Evolutionary conservation across 2,113 vertebrate genomes (phyloP).

Genomic region (Larimichthys polyactis): DNA sequence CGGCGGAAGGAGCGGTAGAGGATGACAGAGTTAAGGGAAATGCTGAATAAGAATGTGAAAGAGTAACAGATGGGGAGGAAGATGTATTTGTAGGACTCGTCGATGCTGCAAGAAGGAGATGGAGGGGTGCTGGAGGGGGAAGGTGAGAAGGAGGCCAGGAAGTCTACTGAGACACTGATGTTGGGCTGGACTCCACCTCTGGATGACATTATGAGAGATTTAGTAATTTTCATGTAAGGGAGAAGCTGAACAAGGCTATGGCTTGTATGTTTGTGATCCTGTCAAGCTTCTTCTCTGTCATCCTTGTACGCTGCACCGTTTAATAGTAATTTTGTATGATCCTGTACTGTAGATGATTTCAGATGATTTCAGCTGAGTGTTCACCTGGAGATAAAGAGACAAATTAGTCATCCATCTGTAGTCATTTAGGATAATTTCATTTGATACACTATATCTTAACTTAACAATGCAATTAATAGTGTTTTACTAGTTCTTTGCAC

Average conservation of each 20-base stretch:
- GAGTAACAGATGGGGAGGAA: slow-evolving; percentile 89
- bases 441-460: not conserved
- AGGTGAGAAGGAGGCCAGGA: slow-evolving; percentile 36
- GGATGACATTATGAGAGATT: slow-evolving; percentile 54
- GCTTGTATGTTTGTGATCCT: not conserved
- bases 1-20: slow-evolving; percentile 84
- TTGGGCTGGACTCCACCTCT: slow-evolving; percentile 33
- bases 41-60: slow-evolving; percentile 87
- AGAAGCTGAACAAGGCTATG: slow-evolving; percentile 24
- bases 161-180: slow-evolving; percentile 14
- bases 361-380: slow-evolving; percentile 13
- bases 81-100: slow-evolving; percentile 89
- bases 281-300: slow-evolving; percentile 38
- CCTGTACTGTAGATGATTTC: not conserved
- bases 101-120: slow-evolving; percentile 84
- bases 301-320: slow-evolving; percentile 25
- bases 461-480: not conserved
- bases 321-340: not conserved
- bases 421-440: not conserved
- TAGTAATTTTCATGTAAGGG: slow-evolving; percentile 43
- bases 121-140: slow-evolving; percentile 64
- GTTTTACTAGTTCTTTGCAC: not conserved
- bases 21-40: slow-evolving; percentile 86
- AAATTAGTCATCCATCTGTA: slow-evolving; percentile 16
- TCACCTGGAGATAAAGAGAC: slow-evolving; percentile 58